Conservation (phyloP, 2,113 vertebrate genomes). For the Nothocercus julius region DNA sequence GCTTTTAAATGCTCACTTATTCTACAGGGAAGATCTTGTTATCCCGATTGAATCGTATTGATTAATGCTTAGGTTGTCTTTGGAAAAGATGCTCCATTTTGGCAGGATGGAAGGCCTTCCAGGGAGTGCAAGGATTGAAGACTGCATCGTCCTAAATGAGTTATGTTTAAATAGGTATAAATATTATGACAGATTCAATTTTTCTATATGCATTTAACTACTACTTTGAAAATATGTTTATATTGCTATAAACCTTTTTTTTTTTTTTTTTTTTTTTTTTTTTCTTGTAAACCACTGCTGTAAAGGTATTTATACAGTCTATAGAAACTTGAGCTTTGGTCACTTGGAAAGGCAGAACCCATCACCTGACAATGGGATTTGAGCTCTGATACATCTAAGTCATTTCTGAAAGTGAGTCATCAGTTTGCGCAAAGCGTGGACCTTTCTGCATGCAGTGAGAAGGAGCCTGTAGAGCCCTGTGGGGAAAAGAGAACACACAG, state of each 20-base stretch:
- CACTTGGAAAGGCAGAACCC: background rate
- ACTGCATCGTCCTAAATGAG: background rate
- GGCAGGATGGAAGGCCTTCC: background rate
- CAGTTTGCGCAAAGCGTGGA: background rate
- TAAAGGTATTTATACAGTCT: background rate
- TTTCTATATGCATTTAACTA: background rate
- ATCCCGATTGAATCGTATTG: background rate
- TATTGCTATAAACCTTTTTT: background rate
- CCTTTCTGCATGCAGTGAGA: background rate
- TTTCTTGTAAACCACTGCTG: background rate
- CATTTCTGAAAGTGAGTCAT: conserved; percentile 1
- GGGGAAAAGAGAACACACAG: background rate
- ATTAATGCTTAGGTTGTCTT: background rate
- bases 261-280: background rate
- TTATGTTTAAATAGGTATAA: background rate
- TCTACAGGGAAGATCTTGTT: background rate
- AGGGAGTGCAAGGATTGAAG: background rate
- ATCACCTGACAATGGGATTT: background rate
- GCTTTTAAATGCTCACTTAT: background rate
- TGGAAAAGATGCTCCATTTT: background rate
- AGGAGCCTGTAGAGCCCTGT: background rate
- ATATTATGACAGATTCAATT: background rate
- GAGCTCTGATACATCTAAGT: background rate
- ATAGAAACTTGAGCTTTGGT: background rate
- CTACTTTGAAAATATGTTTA: background rate